These are phyloP conservation scores for Pristis pectinata DNA, from an alignment of 2,797 vertebrate genomes.

Conservation along the genomic window DNA sequence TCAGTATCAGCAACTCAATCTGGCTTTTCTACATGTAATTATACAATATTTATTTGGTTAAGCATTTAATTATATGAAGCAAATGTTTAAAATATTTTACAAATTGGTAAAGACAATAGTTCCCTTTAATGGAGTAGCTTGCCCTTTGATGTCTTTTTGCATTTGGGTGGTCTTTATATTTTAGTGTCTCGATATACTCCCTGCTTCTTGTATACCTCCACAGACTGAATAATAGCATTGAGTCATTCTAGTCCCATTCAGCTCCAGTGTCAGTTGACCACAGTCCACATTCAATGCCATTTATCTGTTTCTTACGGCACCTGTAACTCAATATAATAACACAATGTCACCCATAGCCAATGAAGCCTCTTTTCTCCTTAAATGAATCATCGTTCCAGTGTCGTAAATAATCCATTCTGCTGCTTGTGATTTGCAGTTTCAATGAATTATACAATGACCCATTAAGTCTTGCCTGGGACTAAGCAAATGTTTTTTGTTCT, in stretches of 20 bases:
- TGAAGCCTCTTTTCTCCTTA: constrained; percentile 27
- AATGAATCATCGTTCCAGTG: constrained; percentile 25
- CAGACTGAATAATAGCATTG: constrained; percentile 27
- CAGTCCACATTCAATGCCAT: constrained; percentile 30
- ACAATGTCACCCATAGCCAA: constrained; percentile 34
- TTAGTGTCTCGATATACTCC: constrained; percentile 21
- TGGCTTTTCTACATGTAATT: background rate
- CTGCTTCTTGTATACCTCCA: constrained; percentile 20
- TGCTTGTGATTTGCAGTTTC: constrained; percentile 37
- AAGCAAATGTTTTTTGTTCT: constrained; percentile 38
- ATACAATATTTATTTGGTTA: background rate
- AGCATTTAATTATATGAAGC: constrained; percentile 17
- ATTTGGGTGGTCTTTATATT: constrained; percentile 35
- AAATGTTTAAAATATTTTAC: constrained; percentile 5
- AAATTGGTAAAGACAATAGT: constrained; percentile 31
- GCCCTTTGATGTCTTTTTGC: background rate
- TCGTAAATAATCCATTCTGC: constrained; percentile 37
- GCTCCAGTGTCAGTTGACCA: constrained; percentile 36
- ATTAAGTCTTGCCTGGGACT: constrained; percentile 37
- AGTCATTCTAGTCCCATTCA: constrained; percentile 19
- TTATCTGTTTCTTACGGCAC: constrained; percentile 35
- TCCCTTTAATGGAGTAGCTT: background rate
- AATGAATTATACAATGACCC: constrained; percentile 36
- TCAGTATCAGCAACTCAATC: background rate
- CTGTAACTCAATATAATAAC: constrained; percentile 36